Conservation (phyloP, 2,888 invertebrate genomes). For the Oeneis ivallda region DNA sequence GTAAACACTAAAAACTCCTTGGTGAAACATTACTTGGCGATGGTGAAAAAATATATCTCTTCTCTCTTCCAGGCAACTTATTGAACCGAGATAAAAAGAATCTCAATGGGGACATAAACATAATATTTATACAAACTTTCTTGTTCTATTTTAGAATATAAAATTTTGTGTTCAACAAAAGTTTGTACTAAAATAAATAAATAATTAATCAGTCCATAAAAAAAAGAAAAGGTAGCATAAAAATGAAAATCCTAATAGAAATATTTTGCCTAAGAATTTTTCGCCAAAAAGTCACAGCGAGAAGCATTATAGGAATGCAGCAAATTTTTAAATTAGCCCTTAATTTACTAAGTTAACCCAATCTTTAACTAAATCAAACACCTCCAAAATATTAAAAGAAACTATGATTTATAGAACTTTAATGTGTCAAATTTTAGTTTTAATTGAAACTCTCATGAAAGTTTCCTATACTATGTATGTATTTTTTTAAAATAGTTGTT, state of each 20-base stretch:
- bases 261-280: slow-evolving; percentile 14
- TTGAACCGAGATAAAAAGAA: too few relatives aligned
- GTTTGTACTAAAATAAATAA: neutral
- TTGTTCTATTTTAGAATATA: too few relatives aligned
- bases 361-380: slow-evolving; percentile 36
- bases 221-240: neutral
- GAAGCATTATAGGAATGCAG: slow-evolving; percentile 32
- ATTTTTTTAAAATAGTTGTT: neutral
- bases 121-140: too few relatives aligned
- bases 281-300: slow-evolving; percentile 20
- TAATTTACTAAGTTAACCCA: slow-evolving; percentile 37
- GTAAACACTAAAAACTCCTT: too few relatives aligned
- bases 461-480: neutral
- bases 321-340: slow-evolving; percentile 36
- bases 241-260: neutral
- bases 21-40: too few relatives aligned
- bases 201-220: neutral
- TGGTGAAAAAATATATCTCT: too few relatives aligned
- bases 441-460: neutral
- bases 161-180: too few relatives aligned
- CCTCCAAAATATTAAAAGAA: slow-evolving; percentile 34
- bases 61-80: too few relatives aligned
- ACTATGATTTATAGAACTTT: slow-evolving; percentile 42
- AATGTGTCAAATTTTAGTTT: neutral
- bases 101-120: too few relatives aligned